A percentile compares a stretch with the other conserved stretches of the same genome.
These are phyloP conservation scores for Thumatha senex DNA, from an alignment of 2,888 invertebrate species.

Conservation along the genomic window DNA sequence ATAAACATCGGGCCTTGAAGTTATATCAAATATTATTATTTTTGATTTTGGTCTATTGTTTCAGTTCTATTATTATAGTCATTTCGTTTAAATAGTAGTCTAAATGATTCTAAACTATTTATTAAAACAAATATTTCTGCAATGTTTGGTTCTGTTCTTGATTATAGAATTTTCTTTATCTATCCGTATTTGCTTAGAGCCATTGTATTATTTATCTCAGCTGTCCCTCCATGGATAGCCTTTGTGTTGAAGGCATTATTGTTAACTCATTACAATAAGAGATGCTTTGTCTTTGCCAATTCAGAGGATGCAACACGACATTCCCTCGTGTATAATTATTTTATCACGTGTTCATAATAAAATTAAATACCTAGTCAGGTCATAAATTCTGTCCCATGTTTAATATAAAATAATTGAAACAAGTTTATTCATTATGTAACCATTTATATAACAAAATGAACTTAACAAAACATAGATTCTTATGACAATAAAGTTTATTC, in stretches of 20 bases:
- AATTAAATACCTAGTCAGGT: conserved; percentile 9
- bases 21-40: too few species aligned
- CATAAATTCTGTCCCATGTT: too few species aligned
- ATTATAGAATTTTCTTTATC: conserved; percentile 11
- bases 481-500: too few species aligned
- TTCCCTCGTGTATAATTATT: conserved; percentile 21
- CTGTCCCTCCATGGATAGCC: conserved; percentile 46
- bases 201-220: conserved; percentile 24
- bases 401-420: too few species aligned
- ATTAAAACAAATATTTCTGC: not conserved
- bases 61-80: not conserved
- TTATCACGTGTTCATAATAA: conserved; percentile 21
- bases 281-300: conserved; percentile 42
- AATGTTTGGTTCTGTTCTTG: conserved; percentile 7
- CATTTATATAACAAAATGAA: too few species aligned
- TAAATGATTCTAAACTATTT: not conserved
- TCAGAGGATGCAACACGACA: conserved; percentile 35
- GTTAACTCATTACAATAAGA: conserved; percentile 51
- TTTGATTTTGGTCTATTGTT: not conserved
- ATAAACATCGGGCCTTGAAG: too few species aligned
- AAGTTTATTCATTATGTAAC: too few species aligned
- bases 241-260: conserved; percentile 50
- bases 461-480: too few species aligned
- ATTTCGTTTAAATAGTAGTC: not conserved
- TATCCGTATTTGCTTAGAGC: conserved; percentile 15